A percentile compares a stretch with the other conserved stretches of the same genome.
Evolutionary conservation across 2,113 vertebrate species (phyloP).

Genomic region (Globicephala melas): DNA sequence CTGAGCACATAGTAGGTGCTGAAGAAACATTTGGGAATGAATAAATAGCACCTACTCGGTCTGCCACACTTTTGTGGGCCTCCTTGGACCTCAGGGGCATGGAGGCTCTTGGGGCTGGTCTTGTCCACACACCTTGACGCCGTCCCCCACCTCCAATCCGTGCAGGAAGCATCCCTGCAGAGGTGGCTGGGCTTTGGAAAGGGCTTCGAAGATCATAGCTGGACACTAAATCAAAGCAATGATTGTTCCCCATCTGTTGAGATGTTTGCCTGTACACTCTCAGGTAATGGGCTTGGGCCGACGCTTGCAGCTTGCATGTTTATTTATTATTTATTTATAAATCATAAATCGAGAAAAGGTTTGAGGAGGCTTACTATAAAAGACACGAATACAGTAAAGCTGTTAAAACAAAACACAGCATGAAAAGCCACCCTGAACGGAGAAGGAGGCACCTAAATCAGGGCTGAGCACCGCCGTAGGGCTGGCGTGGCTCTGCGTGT

Average conservation of each 20-base stretch:
- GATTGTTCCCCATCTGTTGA: neutral
- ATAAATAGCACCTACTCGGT: neutral
- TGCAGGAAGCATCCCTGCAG: neutral
- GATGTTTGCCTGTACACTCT: neutral
- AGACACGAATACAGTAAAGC: neutral
- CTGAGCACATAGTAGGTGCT: neutral
- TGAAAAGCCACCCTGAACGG: neutral
- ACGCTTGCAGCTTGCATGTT: neutral
- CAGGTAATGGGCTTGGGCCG: neutral
- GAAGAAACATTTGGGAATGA: neutral
- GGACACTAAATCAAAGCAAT: neutral
- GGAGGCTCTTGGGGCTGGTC: neutral
- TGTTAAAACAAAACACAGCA: neutral
- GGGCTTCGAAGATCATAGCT: neutral
- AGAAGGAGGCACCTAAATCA: neutral
- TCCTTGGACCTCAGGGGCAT: neutral
- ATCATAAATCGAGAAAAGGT: constrained; percentile 39
- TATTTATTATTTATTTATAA: constrained; percentile 50
- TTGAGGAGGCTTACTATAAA: constrained; percentile 26
- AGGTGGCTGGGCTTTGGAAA: neutral
- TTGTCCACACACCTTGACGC: accelerated
- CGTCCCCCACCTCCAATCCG: accelerated
- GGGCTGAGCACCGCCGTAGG: accelerated
- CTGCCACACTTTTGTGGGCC: accelerated
- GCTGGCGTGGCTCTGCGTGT: accelerated